Evolutionary conservation across 1,140 invertebrate species (phyloP), one percentile per base, ranked within the genome.

Genomic region (Pissodes strobi): DNA sequence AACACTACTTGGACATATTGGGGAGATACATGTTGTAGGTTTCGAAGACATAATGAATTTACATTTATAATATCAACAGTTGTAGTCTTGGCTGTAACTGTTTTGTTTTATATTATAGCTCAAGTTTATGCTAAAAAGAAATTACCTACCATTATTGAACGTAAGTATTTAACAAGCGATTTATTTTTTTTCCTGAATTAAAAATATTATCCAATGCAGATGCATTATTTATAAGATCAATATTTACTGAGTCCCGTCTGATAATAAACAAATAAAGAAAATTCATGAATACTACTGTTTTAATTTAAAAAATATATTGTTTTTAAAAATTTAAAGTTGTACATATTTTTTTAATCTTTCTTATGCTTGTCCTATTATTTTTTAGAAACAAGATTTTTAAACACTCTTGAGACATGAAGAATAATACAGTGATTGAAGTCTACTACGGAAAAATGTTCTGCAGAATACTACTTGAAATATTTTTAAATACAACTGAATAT

Each of bases 1-100:
- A 85, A 85, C 76, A 77, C 76, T 25, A 85, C 83, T 38, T 78
- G 82, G 66, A 78, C 75, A 46, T 80, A 79, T 56, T 85, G 83
- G 83, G 84, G 83, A 66, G 78, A 79, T 0, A 79, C 81, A 43
- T 85, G 83, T 70, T 84, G 83, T 72, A 79, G 81, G 72, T 74
- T 82, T 25, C 72, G 83, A 48, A 78, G 72, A 68, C 79, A 80
- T 60, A 79, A 80, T 48, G 83, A 85, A 80, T 65, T 80, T 46
- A 74, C 80, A 61, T 84, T 84, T 74, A 74, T 85, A 60, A 73
- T 74, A 51, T 81, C 79, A 55, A 78, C 81, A 57, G 77, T 73
- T 38, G 63, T 80, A n/a, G 79, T 84, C 60, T 76, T 81, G 21
- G 52, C 78, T 49, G 60, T 83, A 41, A 83, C 83, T 51, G 64